A percentile compares a stretch with the other conserved stretches of the same genome.
phyloP scores from a whole-genome alignment of 1,140 invertebrate species.

The Metopolophium dirhodum region DNA sequence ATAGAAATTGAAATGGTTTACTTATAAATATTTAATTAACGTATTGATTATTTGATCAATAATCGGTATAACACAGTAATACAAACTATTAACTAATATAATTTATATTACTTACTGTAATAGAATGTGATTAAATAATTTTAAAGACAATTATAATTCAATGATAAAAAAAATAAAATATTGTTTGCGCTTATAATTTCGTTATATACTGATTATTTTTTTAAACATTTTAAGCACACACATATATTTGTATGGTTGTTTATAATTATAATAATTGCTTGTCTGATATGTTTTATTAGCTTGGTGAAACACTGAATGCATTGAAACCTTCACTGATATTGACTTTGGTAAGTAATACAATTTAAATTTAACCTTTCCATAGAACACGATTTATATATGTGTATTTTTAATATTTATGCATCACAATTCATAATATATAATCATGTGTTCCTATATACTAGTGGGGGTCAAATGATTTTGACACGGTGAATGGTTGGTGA shows the following conservation, averaged over 20 bases:
- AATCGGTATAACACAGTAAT: background rate
- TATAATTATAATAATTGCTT: constrained; percentile 29
- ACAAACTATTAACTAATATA: background rate
- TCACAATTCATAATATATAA: too few relatives aligned
- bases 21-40: background rate
- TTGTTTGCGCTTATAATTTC: background rate
- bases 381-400: background rate
- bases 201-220: background rate
- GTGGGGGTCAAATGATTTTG: too few relatives aligned
- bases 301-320: constrained; percentile 65
- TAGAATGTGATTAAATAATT: background rate
- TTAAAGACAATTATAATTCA: background rate
- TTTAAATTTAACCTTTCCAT: constrained; percentile 31
- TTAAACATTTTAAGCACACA: background rate
- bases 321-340: constrained; percentile 66
- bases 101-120: background rate
- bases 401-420: too few relatives aligned
- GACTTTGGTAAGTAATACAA: constrained; percentile 67
- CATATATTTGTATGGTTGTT: background rate
- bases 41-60: background rate
- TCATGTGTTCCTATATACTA: background rate
- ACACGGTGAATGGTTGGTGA: too few relatives aligned
- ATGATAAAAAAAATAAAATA: background rate
- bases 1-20: background rate
- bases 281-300: constrained; percentile 62